phyloP scores from a whole-genome alignment of 2,113 vertebrate genomes.

The Vidua chalybeata region DNA sequence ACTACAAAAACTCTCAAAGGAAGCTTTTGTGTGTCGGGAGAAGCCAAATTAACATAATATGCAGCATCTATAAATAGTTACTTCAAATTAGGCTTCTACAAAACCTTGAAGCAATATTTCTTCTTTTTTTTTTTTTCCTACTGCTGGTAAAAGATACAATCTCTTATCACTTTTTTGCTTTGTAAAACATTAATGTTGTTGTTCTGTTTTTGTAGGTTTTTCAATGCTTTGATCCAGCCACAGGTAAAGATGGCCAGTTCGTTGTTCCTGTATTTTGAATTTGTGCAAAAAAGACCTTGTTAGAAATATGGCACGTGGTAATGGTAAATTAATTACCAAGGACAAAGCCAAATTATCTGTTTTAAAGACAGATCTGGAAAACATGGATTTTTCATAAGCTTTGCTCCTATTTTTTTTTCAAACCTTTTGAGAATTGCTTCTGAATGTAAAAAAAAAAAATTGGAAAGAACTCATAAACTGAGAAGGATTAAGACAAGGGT shows the following conservation, averaged over 20 bases:
- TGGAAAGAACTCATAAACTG: not conserved
- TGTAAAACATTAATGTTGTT: not conserved
- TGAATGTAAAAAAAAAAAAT: not conserved
- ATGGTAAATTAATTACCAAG: not conserved
- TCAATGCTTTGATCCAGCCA: not conserved
- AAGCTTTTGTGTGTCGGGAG: constrained; percentile 11
- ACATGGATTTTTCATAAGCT: not conserved
- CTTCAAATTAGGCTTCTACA: not conserved
- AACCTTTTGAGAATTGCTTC: not conserved
- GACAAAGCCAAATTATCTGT: not conserved
- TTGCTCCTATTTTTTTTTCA: not conserved
- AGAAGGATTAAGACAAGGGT: not conserved
- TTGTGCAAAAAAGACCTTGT: not conserved
- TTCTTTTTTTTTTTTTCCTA: not conserved
- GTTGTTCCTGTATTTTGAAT: not conserved
- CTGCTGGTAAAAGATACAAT: not conserved
- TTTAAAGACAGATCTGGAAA: not conserved
- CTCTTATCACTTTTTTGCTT: not conserved
- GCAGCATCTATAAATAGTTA: constrained; percentile 46
- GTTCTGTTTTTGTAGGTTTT: not conserved
- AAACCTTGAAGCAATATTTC: constrained; percentile 4
- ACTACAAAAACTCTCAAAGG: constrained; percentile 26
- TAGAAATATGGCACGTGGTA: not conserved
- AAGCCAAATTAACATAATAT: constrained; percentile 29
- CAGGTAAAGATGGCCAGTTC: not conserved